phyloP scores from a whole-genome alignment of 92 coral and sea anemone species.

The Epizoanthus scotinus region DNA sequence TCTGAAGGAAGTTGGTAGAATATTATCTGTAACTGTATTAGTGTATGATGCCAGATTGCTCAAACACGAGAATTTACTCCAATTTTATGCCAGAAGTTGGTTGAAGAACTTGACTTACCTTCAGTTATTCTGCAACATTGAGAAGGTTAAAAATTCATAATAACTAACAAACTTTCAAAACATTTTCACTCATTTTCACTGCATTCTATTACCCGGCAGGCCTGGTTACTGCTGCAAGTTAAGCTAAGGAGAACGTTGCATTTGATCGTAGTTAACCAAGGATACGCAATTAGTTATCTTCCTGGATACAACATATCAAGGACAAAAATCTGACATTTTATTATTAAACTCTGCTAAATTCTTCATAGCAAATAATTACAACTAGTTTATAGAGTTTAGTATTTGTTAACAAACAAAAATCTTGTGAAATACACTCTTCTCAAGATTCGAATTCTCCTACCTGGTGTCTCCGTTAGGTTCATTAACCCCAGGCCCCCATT shows the following conservation, averaged over 20 bases:
- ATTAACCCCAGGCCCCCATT: constrained; percentile 5
- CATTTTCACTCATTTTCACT: neutral
- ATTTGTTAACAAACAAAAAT: neutral
- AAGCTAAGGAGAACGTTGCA: constrained; percentile 6
- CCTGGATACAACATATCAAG: neutral
- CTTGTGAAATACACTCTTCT: neutral
- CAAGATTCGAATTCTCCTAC: neutral
- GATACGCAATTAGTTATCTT: neutral
- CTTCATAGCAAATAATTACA: neutral
- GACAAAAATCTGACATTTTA: neutral
- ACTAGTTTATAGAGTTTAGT: neutral
- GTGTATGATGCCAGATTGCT: too few relatives aligned
- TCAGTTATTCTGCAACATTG: too few relatives aligned
- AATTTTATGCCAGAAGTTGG: too few relatives aligned
- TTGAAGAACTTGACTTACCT: too few relatives aligned
- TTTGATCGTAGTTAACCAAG: neutral
- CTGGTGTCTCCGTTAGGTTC: neutral
- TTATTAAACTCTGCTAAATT: neutral
- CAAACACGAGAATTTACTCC: too few relatives aligned
- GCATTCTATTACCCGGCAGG: constrained; percentile 11
- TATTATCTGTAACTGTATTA: too few relatives aligned
- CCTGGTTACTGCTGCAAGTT: neutral
- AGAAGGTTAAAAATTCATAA: neutral
- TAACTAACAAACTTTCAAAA: neutral
- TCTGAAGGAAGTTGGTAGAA: too few relatives aligned